Percentiles rank a stretch among this genome's conserved stretches.
Conservation (phyloP, 2,797 vertebrate genomes). For the Aldrovandia affinis region DNA sequence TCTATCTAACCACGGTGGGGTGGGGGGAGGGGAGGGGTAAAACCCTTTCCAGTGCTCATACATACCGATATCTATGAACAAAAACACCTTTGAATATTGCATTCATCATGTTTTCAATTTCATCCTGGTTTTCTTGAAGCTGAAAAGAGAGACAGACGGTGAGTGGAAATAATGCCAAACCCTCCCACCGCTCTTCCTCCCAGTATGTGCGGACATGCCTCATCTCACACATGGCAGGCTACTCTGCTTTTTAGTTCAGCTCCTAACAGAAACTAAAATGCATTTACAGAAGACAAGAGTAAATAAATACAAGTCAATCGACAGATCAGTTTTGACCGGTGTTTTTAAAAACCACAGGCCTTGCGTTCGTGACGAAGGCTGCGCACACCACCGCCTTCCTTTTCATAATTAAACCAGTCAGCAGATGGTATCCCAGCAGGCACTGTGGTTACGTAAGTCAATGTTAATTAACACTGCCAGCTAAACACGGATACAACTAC, state of each 20-base stretch:
- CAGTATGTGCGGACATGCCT: neutral
- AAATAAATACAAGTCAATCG: neutral
- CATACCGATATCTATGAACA: conserved; percentile 97
- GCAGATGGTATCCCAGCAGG: conserved; percentile 43
- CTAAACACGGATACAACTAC: conserved; percentile 41
- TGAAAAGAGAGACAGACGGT: conserved; percentile 66
- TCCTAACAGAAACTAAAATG: neutral
- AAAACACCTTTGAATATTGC: conserved; percentile 99
- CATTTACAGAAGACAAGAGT: neutral
- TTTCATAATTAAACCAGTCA: conserved; percentile 37
- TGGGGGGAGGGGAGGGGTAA: neutral
- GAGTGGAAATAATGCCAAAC: neutral
- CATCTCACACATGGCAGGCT: neutral
- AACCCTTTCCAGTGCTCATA: neutral
- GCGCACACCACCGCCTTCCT: conserved; percentile 15
- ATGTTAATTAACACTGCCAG: conserved; percentile 48
- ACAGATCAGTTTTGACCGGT: neutral
- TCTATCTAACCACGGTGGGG: neutral
- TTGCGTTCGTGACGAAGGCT: conserved; percentile 23
- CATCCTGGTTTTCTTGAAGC: conserved; percentile 99
- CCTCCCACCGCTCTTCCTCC: neutral
- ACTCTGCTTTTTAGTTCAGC: conserved; percentile 5
- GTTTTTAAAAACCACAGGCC: conserved; percentile 13
- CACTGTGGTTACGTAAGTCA: conserved; percentile 36
- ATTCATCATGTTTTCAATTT: conserved; percentile 99